Evolutionary conservation across 1,140 invertebrate species (phyloP), one percentile per base, ranked within the genome.

Genomic region (Drosophila grimshawi): DNA sequence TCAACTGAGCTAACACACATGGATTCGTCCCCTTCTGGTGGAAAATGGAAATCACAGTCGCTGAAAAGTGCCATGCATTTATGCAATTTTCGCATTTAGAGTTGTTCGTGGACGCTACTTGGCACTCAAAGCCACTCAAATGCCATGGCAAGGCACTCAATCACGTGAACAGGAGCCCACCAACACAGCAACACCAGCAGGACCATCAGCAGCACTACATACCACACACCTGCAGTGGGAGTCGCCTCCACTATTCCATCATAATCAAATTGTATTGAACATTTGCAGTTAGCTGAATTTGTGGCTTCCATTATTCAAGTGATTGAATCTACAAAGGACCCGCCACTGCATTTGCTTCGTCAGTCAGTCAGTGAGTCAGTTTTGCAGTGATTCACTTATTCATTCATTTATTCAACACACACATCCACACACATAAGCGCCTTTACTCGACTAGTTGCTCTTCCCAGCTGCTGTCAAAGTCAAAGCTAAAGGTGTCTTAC

Each of bases 181-280:
- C 19, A 19, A 1, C 19, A 19, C 19, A 19, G 19, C 19, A 19
- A 19, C 19, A 19, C 19, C 19, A 19, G 19, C 46, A 33, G n/a
- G 10, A 37, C 6, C 19, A 32, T 37, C 5, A 65, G 2, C 39
- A 43, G 2, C 11, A 56, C 41, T 39, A 43, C 37, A 68, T 29
- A 39, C 60, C 41, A 57, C 61, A 32, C 41, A 51, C 35, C 35
- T 27, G 46, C 4, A n/a, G 19, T 2, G 52, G 27, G 4, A 33
- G 33, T 48, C 29, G 6, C 52, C 56, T 4, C 39, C 43, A 39
- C 49, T 52, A 46, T 39, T 46, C 63, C 53, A 48, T 88, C 80
- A 86, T 86, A 86, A 86, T 86, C 83, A 86, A 86, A 86, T 86
- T 86, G 83, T 86, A 86, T 86, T 86, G 83, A 88, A 86, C 76